Percentiles rank a stretch among this genome's conserved stretches.
These are phyloP conservation scores for Leptinotarsa juncta DNA, from an alignment of 2,888 invertebrate genomes.

Conservation along the genomic window DNA sequence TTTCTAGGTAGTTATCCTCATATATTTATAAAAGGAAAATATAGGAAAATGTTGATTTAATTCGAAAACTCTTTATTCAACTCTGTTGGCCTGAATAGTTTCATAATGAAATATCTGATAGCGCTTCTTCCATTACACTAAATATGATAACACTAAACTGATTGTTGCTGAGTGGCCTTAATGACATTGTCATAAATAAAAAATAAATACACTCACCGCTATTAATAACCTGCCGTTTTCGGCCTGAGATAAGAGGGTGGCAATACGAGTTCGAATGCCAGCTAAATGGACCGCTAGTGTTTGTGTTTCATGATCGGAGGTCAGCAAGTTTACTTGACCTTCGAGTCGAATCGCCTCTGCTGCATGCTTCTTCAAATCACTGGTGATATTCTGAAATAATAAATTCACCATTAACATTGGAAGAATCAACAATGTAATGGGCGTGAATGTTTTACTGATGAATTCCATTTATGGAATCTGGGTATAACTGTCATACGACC, in stretches of 20 bases:
- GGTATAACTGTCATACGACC: no score
- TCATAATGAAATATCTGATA: no score
- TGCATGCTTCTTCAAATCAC: slow-evolving; percentile 77
- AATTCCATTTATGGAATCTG: not conserved
- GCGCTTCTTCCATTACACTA: no score
- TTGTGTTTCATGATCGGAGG: slow-evolving; percentile 75
- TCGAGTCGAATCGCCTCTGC: slow-evolving; percentile 75
- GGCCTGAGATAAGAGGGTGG: slow-evolving; percentile 75
- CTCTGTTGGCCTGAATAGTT: no score
- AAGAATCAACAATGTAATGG: not conserved
- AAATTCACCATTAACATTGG: not conserved
- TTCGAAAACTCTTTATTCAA: no score
- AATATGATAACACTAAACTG: no score
- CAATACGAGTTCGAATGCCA: slow-evolving; percentile 74
- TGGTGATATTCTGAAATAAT: slow-evolving; percentile 74
- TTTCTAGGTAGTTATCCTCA: no score
- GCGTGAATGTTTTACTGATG: not conserved
- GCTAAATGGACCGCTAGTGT: slow-evolving; percentile 70
- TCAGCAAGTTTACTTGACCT: slow-evolving; percentile 72
- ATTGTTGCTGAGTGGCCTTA: not conserved
- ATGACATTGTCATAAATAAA: not conserved
- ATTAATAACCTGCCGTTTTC: slow-evolving; percentile 71
- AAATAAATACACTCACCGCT: slow-evolving; percentile 54
- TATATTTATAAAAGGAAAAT: no score
- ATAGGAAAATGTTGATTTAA: no score